Evolutionary conservation across 2,888 invertebrate genomes (phyloP).

Genomic region (Pyrochroa serraticornis): DNA sequence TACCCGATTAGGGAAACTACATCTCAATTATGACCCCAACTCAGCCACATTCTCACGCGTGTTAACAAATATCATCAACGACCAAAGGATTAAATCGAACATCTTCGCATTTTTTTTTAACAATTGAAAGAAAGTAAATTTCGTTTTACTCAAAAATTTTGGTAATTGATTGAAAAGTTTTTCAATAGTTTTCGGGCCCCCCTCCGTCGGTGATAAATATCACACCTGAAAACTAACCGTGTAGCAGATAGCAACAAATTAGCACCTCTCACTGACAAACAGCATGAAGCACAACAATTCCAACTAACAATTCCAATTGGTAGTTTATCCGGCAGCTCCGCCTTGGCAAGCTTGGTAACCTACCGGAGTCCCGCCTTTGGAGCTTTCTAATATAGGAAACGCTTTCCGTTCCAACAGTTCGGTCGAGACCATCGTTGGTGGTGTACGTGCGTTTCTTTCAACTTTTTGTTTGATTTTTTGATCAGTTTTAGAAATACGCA

Average conservation of each 20-base stretch:
- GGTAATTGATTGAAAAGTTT: background rate
- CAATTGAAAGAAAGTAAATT: no score
- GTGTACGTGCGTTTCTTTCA: conserved; percentile 5
- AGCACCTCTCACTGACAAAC: conserved; percentile 41
- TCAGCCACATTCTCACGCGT: conserved; percentile 23
- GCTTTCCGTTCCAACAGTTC: conserved; percentile 41
- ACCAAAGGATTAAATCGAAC: no score
- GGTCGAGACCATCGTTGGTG: conserved; percentile 28
- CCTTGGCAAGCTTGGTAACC: conserved; percentile 47
- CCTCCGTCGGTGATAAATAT: conserved; percentile 14
- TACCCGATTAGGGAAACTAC: conserved; percentile 44
- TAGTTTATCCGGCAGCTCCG: conserved; percentile 34
- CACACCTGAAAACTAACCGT: conserved; percentile 24
- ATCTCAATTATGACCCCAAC: conserved; percentile 36
- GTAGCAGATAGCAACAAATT: conserved; percentile 45
- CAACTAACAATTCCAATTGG: conserved; percentile 25
- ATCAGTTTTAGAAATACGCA: conserved; percentile 5
- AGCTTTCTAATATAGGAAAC: conserved; percentile 49
- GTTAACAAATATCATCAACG: background rate
- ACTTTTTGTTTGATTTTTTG: conserved; percentile 2
- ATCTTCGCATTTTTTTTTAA: no score
- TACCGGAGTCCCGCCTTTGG: conserved; percentile 42
- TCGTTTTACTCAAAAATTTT: no score
- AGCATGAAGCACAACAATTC: conserved; percentile 36
- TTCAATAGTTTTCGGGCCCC: background rate